Conservation (phyloP, 2,797 vertebrate genomes). For the Characodon lateralis region DNA sequence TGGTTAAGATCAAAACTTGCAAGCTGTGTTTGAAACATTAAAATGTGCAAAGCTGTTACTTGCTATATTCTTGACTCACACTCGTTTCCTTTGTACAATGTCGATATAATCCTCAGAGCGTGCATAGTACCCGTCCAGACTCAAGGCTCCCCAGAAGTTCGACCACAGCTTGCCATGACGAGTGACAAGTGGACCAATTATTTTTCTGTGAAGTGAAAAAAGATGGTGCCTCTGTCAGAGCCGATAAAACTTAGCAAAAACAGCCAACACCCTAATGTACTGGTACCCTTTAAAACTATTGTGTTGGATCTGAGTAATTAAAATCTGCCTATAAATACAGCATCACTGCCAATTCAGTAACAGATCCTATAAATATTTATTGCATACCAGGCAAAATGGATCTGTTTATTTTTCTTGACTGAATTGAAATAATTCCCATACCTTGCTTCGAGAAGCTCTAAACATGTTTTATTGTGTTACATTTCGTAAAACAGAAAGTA, state of each 20-base stretch:
- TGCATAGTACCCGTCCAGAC: conserved; percentile 95
- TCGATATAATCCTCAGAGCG: conserved; percentile 97
- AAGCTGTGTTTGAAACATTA: conserved; percentile 16
- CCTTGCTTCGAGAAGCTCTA: background rate
- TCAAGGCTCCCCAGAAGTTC: conserved; percentile 98
- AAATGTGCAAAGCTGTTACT: conserved; percentile 1
- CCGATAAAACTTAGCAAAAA: conserved; percentile 54
- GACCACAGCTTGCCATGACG: conserved; percentile 97
- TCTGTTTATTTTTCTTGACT: conserved; percentile 5
- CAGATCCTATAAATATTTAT: conserved; percentile 21
- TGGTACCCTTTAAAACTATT: conserved; percentile 19
- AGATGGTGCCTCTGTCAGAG: conserved; percentile 52
- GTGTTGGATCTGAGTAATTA: conserved; percentile 34
- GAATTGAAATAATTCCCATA: conserved; percentile 4
- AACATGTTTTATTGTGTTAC: background rate
- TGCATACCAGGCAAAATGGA: conserved; percentile 19
- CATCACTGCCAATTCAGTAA: conserved; percentile 33
- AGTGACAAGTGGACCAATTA: conserved; percentile 94
- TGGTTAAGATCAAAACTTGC: conserved; percentile 9
- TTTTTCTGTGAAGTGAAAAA: conserved; percentile 83
- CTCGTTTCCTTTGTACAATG: conserved; percentile 93
- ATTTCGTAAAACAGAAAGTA: conserved; percentile 7
- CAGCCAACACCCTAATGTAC: conserved; percentile 43
- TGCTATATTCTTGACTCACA: conserved; percentile 84
- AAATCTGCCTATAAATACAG: conserved; percentile 23